Percentiles rank a stretch among this genome's conserved stretches.
phyloP scores from a whole-genome alignment of 1,140 invertebrate species.

The Neodiprion fabricii region DNA sequence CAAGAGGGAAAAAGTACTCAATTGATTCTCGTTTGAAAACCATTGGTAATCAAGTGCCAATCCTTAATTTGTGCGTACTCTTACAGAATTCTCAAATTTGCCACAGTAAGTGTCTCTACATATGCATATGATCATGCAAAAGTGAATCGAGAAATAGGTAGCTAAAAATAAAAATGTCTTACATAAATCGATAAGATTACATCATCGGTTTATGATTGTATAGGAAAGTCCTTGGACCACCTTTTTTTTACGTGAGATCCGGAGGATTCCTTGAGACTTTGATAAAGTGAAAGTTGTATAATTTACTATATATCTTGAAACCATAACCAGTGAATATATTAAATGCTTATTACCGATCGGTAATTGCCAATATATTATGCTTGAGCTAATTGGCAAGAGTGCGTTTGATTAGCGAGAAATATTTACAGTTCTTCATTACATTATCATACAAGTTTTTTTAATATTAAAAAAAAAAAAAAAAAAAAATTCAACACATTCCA shows the following conservation, averaged over 20 bases:
- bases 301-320: no score
- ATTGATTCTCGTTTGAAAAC: no score
- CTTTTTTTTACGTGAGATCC: neutral
- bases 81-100: no score
- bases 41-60: no score
- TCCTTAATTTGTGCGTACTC: no score
- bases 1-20: no score
- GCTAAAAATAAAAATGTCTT: no score
- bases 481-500: neutral
- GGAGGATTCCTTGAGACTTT: neutral
- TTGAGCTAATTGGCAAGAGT: neutral
- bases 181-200: neutral
- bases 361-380: neutral
- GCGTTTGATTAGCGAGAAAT: neutral
- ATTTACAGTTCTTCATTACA: neutral
- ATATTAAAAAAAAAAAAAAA: neutral
- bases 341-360: no score
- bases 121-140: no score
- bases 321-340: no score
- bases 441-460: neutral
- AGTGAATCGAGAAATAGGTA: no score
- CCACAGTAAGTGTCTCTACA: no score
- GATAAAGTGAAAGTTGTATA: neutral
- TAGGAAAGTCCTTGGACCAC: neutral
- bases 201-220: neutral